phyloP scores from a whole-genome alignment of 2,888 invertebrate genomes.

The Synanthedon formicaeformis region DNA sequence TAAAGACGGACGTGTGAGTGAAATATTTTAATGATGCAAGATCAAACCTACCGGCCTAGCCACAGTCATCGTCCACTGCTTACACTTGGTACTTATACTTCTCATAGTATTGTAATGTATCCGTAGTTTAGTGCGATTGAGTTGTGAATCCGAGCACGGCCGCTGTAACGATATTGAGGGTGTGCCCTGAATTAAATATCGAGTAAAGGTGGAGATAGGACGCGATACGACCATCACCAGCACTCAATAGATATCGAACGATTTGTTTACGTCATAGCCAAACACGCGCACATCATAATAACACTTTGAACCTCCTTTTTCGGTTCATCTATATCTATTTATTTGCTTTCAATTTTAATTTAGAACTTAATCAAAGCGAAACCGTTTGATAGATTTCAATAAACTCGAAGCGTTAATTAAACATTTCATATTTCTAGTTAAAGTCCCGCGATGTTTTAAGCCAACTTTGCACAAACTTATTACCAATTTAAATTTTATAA shows the following conservation, averaged over 20 bases:
- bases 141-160: slow-evolving; percentile 12
- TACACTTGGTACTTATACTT: too few relatives aligned
- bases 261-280: slow-evolving; percentile 17
- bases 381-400: background rate
- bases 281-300: too few relatives aligned
- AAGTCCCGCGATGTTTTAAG: background rate
- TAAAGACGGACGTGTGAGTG: too few relatives aligned
- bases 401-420: background rate
- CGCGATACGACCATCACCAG: slow-evolving; percentile 2
- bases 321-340: too few relatives aligned
- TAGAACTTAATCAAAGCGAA: too few relatives aligned
- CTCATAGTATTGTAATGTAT: too few relatives aligned
- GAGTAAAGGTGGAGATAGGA: background rate
- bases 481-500: background rate
- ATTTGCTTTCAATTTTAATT: too few relatives aligned
- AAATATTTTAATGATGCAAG: too few relatives aligned
- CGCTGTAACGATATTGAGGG: slow-evolving; percentile 19
- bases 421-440: background rate
- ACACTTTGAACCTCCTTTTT: too few relatives aligned
- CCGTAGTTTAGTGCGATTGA: too few relatives aligned
- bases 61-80: too few relatives aligned
- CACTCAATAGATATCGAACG: slow-evolving; percentile 13
- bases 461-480: background rate
- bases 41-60: too few relatives aligned
- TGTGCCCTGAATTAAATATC: slow-evolving; percentile 27